These are phyloP conservation scores for Melanotaenia nigrans DNA, from an alignment of 2,797 vertebrate species.

Conservation along the genomic window DNA sequence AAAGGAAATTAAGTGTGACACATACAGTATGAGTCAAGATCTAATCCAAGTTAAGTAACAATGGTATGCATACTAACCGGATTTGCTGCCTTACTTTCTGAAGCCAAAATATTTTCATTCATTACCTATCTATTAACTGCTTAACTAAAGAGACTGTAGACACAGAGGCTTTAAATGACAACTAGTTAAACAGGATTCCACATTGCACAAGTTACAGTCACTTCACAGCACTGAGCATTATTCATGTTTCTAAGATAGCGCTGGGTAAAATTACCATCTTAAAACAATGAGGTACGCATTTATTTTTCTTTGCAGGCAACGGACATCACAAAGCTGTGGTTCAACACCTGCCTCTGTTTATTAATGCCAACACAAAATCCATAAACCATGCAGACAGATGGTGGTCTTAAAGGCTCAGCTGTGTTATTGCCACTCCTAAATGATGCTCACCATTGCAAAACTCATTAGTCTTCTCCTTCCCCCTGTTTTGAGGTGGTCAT, in stretches of 20 bases:
- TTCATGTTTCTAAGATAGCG: background rate
- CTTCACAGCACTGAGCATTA: background rate
- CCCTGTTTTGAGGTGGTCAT: conserved; percentile 39
- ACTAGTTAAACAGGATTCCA: conserved; percentile 17
- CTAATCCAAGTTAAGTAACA: conserved; percentile 12
- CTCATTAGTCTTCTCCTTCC: conserved; percentile 56
- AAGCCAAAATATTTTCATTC: conserved; percentile 1
- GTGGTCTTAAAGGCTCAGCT: conserved; percentile 64
- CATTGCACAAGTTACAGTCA: background rate
- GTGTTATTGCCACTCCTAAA: conserved; percentile 56
- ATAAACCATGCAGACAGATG: conserved; percentile 53
- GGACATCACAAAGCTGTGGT: conserved; percentile 10
- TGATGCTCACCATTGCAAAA: conserved; percentile 58
- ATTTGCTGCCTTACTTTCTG: conserved; percentile 13
- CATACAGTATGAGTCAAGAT: conserved; percentile 5
- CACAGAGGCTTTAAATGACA: background rate
- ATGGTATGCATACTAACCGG: conserved; percentile 23
- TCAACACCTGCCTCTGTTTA: conserved; percentile 44
- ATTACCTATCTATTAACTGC: background rate
- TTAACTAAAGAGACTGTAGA: conserved; percentile 9
- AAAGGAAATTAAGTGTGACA: conserved; percentile 7
- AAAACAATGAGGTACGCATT: conserved; percentile 10
- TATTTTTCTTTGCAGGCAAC: conserved; percentile 16
- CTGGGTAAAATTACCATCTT: background rate
- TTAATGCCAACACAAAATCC: conserved; percentile 44